Evolutionary conservation across 2,888 invertebrate species (phyloP).

Genomic region (Cephus sareptanus): DNA sequence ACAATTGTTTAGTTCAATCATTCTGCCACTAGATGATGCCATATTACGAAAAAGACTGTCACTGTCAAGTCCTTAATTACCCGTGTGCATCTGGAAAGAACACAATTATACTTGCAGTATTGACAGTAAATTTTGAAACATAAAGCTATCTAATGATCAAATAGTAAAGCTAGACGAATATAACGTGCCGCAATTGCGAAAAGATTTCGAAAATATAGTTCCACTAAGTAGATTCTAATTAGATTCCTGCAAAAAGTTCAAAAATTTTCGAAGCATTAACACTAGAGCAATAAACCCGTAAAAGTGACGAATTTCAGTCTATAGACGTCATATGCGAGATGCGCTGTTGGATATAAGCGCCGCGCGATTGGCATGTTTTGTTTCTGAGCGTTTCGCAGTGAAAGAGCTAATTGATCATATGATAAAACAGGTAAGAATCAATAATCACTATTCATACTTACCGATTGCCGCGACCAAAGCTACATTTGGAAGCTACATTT

Average conservation of each 20-base stretch:
- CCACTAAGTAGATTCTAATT: neutral
- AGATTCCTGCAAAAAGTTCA: neutral
- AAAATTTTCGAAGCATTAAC: neutral
- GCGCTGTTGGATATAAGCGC: no score
- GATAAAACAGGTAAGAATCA: neutral
- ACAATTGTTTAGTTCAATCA: neutral
- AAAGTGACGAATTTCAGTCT: no score
- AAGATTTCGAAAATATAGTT: neutral
- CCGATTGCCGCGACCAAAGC: neutral
- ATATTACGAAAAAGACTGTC: neutral
- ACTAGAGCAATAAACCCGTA: no score
- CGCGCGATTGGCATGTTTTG: no score
- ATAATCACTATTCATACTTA: neutral
- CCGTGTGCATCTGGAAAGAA: neutral
- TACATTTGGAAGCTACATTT: neutral
- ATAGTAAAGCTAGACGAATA: neutral
- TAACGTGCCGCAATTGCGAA: neutral
- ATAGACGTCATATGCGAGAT: no score
- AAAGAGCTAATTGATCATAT: neutral
- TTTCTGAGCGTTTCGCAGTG: no score
- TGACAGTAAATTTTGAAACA: neutral
- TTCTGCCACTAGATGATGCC: neutral
- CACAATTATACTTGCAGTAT: neutral
- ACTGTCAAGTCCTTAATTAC: neutral
- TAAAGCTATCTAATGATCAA: neutral